phyloP scores from a whole-genome alignment of 2,888 invertebrate species.

The Caenorhabditis sulstoni region DNA sequence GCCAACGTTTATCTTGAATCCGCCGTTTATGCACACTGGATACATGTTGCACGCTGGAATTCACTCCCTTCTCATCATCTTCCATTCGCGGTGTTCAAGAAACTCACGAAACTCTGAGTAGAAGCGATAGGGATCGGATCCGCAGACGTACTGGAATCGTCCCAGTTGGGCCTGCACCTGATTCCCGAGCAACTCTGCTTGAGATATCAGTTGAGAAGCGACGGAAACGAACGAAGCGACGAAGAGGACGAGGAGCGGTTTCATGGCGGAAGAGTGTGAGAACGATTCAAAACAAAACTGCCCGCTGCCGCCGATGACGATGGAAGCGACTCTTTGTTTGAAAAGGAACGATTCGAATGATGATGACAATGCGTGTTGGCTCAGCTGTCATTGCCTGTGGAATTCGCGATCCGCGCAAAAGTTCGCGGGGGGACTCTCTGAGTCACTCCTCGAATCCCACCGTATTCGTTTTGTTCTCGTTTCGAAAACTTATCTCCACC shows the following conservation, averaged over 20 bases:
- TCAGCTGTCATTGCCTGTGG: conserved; percentile 14
- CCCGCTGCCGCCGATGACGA: too few species aligned
- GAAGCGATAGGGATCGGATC: conserved; percentile 61
- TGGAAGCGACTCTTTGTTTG: not conserved
- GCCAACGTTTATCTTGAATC: conserved; percentile 66
- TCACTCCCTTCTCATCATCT: not conserved
- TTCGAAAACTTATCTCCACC: too few species aligned
- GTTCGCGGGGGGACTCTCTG: not conserved
- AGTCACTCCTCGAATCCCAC: too few species aligned
- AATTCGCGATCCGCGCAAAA: not conserved
- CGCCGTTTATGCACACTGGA: conserved; percentile 65
- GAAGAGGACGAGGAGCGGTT: conserved; percentile 17
- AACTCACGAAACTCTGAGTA: conserved; percentile 65
- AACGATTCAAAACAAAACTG: conserved; percentile 12
- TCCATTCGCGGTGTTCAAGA: not conserved
- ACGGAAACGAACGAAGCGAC: not conserved
- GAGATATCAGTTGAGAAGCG: conserved; percentile 23
- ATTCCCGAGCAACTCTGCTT: conserved; percentile 27
- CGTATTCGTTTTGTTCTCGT: too few species aligned
- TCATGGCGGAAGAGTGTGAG: conserved; percentile 18
- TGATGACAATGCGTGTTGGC: conserved; percentile 36
- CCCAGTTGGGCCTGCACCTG: not conserved
- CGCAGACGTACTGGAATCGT: conserved; percentile 58
- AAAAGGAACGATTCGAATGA: not conserved
- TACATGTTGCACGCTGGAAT: conserved; percentile 66